phyloP scores from a whole-genome alignment of 2,797 vertebrate species.

The Crocodylus rhombifer region DNA sequence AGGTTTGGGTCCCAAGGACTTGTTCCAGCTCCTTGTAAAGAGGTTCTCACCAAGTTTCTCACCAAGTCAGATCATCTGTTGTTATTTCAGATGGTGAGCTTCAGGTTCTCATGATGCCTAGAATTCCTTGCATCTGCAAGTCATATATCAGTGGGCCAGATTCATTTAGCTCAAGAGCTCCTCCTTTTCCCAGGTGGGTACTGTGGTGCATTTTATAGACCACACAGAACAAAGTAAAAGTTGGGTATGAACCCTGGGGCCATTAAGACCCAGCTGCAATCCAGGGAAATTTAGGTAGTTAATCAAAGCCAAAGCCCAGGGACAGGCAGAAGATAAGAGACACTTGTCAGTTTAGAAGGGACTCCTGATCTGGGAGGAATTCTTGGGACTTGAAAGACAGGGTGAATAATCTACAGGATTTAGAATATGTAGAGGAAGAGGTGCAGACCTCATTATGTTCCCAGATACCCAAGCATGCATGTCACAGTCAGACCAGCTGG shows the following conservation, averaged over 20 bases:
- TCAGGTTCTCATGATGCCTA: not conserved
- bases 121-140: slow-evolving; percentile 1
- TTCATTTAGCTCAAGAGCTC: not conserved
- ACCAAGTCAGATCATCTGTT: not conserved
- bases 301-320: too few species aligned
- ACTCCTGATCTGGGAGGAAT: too few species aligned
- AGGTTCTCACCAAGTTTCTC: not conserved
- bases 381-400: too few species aligned
- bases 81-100: not conserved
- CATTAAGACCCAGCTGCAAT: too few species aligned
- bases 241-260: too few species aligned
- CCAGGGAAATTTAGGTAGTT: too few species aligned
- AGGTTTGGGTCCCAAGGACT: not conserved
- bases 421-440: too few species aligned
- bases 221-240: too few species aligned
- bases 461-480: not conserved
- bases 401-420: too few species aligned
- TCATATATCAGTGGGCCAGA: not conserved
- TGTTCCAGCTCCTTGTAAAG: not conserved
- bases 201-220: not conserved
- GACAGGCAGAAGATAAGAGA: too few species aligned
- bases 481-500: not conserved
- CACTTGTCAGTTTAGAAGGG: too few species aligned
- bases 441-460: too few species aligned
- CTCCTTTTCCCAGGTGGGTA: not conserved